These are phyloP conservation scores for Carabus problematicus DNA, from an alignment of 2,888 invertebrate species.

Conservation along the genomic window DNA sequence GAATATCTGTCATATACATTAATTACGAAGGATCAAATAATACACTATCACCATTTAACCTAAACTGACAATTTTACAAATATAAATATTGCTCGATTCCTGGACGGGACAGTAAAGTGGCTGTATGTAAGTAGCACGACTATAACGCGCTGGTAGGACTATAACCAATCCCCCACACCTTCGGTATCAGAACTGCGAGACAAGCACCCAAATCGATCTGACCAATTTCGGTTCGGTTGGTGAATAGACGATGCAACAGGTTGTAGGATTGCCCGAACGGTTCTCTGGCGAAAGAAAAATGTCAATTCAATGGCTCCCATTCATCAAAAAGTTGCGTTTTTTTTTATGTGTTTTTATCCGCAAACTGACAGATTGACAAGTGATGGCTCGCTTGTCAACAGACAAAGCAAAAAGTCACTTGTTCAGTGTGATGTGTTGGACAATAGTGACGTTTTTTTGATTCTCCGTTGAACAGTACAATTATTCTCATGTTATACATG, in stretches of 20 bases:
- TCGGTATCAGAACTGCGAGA: slow-evolving; percentile 26
- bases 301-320: slow-evolving; percentile 2
- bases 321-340: too few species aligned
- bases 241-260: slow-evolving; percentile 33
- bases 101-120: neutral
- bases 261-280: slow-evolving; percentile 23
- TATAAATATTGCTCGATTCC: neutral
- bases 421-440: too few species aligned
- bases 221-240: slow-evolving; percentile 39
- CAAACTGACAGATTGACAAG: too few species aligned
- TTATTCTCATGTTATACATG: too few species aligned
- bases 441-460: too few species aligned
- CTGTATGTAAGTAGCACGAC: neutral
- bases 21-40: too few species aligned
- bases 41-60: neutral
- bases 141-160: slow-evolving; percentile 22
- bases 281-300: slow-evolving; percentile 12
- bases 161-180: slow-evolving; percentile 30
- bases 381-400: too few species aligned
- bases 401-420: too few species aligned
- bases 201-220: slow-evolving; percentile 37
- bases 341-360: too few species aligned
- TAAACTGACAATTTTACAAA: neutral
- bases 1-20: too few species aligned
- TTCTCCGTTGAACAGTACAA: too few species aligned